phyloP scores from a whole-genome alignment of 2,888 invertebrate species.

The Sphaeridia pumilis region DNA sequence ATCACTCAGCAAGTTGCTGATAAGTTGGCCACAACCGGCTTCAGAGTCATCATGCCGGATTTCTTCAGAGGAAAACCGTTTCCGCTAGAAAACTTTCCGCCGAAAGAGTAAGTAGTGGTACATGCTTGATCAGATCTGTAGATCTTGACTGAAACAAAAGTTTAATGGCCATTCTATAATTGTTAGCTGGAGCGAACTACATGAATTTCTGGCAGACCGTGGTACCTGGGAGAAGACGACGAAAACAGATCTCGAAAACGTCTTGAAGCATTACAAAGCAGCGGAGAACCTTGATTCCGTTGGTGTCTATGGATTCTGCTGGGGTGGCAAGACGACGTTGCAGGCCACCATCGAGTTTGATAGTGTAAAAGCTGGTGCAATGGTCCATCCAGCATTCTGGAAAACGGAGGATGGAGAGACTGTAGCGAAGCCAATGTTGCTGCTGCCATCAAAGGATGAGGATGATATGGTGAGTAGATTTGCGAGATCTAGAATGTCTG shows the following conservation, averaged over 20 bases:
- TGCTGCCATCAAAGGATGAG: constrained; percentile 21
- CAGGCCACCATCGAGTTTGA: constrained; percentile 10
- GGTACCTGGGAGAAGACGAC: constrained; percentile 18
- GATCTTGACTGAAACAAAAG: not conserved
- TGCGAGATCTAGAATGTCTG: no score
- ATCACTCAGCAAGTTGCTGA: constrained; percentile 28
- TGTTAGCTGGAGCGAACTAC: not conserved
- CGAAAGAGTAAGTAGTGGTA: constrained; percentile 21
- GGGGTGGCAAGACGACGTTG: constrained; percentile 18
- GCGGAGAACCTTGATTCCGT: constrained; percentile 5
- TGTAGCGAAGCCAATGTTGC: constrained; percentile 19
- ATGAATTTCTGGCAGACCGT: constrained; percentile 7
- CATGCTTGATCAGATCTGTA: not conserved
- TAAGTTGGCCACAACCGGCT: constrained; percentile 22
- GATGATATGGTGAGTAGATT: constrained; percentile 27
- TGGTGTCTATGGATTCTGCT: constrained; percentile 22
- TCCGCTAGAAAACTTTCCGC: constrained; percentile 19
- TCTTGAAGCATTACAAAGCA: constrained; percentile 14
- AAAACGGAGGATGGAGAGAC: constrained; percentile 16
- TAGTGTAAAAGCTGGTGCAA: constrained; percentile 21
- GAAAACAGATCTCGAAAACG: constrained; percentile 9
- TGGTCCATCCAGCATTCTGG: constrained; percentile 29
- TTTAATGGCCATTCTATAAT: no score
- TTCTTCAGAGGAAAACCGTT: constrained; percentile 23
- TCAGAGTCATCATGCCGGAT: constrained; percentile 31